Evolutionary conservation across 2,113 vertebrate species (phyloP), one percentile per base, ranked within the genome.

Genomic region (Silurus meridionalis): DNA sequence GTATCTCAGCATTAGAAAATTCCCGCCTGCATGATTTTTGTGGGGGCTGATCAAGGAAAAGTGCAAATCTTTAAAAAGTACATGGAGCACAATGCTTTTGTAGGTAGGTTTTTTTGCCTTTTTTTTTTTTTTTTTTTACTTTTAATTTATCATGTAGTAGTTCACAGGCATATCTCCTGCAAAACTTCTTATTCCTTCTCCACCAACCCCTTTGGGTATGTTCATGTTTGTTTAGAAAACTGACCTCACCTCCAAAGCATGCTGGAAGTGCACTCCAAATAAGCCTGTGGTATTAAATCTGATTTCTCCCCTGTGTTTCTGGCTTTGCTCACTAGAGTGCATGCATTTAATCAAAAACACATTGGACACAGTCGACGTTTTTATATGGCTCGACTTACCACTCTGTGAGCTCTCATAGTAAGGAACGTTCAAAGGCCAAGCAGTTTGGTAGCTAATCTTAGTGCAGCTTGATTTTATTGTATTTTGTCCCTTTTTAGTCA

Each of bases 171-270:
- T 63, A 85, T 75, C 80, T 84, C 84, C 90, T 91, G 86, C 67
- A 78, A 87, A 84, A 80, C 64, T 80, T 4, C 50, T 28, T 57
- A 71, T 37, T 83, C 66, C 82, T 83, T 75, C 71, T 77, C 53
- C 25, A 46, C 23, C 79, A 72, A 46, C 84, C 87, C 88, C 71
- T 75, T 83, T 69, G 75, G 89, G 85, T 86, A 87, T 83, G 74
- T 89, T 83, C 81, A 61, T 89, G 90, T 89, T 90, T 90, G 85
- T 91, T 86, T 86, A 66, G 13, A 87, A 87, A 88, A 89, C 88
- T 92, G 90, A 94, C 90, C 86, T 94, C 92, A 93, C 83, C 86
- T 14, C 86, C 57, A 79, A 93, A 92, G 89, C 37, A 90, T 83
- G 69, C 77, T 63, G 85, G 81, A 89, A 61, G 77, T 63, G 55